Percentiles rank a stretch among this genome's conserved stretches.
Evolutionary conservation across 2,797 vertebrate genomes (phyloP).

Genomic region (Rhinophrynus dorsalis): DNA sequence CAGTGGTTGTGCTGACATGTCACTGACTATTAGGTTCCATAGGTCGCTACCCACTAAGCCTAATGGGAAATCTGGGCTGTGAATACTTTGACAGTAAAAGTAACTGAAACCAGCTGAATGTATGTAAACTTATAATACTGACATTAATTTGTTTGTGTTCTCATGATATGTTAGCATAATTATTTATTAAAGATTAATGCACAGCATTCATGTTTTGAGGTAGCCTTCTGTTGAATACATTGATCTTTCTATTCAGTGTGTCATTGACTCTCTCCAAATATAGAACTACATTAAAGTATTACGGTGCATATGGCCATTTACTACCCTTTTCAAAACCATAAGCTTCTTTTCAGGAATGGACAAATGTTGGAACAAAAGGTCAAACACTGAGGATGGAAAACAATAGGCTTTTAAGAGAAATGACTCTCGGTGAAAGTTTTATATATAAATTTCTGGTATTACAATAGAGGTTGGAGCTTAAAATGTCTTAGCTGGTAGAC

Average conservation of each 20-base stretch:
- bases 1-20: too few relatives aligned
- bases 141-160: conserved; percentile 17
- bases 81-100: too few relatives aligned
- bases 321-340: not conserved
- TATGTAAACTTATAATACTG: conserved; percentile 7
- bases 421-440: too few relatives aligned
- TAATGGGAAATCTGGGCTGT: too few relatives aligned
- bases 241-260: conserved; percentile 15
- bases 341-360: not conserved
- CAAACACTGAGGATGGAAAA: not conserved
- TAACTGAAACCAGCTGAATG: too few relatives aligned
- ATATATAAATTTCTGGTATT: too few relatives aligned
- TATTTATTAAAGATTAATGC: conserved; percentile 36
- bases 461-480: too few relatives aligned
- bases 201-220: conserved; percentile 4
- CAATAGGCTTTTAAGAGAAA: not conserved
- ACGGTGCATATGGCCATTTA: conserved; percentile 17
- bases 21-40: too few relatives aligned
- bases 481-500: too few relatives aligned
- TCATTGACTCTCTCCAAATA: conserved; percentile 16
- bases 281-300: conserved; percentile 10
- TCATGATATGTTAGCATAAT: conserved; percentile 4
- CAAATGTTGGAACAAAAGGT: not conserved
- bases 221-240: conserved; percentile 9
- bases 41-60: too few relatives aligned